These are phyloP conservation scores for Luscinia luscinia DNA, from an alignment of 2,797 vertebrate genomes.

Conservation along the genomic window DNA sequence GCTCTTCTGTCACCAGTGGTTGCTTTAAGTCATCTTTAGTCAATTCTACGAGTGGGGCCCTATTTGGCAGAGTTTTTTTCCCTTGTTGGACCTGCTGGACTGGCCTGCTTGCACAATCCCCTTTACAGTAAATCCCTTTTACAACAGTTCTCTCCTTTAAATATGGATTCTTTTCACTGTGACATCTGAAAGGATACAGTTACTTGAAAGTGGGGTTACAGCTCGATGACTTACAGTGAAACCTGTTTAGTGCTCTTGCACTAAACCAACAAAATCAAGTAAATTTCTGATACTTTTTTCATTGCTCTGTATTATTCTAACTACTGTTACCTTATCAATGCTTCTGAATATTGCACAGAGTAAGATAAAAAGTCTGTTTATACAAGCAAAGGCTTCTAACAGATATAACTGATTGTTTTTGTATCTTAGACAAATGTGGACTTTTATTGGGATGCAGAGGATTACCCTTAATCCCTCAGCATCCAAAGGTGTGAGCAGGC, in stretches of 20 bases:
- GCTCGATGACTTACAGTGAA: not conserved
- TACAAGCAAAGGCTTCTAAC: not conserved
- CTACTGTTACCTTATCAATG: not conserved
- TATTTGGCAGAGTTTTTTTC: not conserved
- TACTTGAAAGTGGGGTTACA: not conserved
- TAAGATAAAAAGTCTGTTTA: not conserved
- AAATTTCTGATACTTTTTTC: not conserved
- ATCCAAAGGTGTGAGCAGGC: not conserved
- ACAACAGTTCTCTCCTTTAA: not conserved
- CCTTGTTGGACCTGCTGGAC: not conserved
- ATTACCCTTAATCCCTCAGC: not conserved
- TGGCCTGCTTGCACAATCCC: not conserved
- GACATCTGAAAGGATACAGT: not conserved
- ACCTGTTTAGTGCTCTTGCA: not conserved
- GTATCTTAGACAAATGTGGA: not conserved
- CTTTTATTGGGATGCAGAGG: not conserved
- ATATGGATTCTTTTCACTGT: not conserved
- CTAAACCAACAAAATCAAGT: not conserved
- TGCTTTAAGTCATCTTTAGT: not conserved
- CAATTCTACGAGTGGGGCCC: not conserved
- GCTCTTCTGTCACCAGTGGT: not conserved
- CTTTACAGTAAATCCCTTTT: not conserved
- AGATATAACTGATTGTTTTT: not conserved
- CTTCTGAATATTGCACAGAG: not conserved
- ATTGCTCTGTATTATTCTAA: not conserved